Evolutionary conservation across 2,113 vertebrate genomes (phyloP), one percentile per base, ranked within the genome.

Genomic region (Pseudonaja textilis): DNA sequence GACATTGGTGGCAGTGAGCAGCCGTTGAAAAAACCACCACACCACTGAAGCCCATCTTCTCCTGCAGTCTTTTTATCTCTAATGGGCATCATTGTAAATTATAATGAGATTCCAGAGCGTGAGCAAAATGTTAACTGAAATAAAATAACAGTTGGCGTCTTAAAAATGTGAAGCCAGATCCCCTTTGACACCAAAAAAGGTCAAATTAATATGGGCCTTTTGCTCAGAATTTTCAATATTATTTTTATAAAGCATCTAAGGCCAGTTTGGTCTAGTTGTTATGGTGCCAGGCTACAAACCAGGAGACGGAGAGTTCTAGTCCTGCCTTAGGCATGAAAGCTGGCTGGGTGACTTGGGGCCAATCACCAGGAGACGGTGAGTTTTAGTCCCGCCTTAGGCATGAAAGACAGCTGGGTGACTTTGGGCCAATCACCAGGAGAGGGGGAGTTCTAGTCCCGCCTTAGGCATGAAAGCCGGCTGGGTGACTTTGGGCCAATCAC

Each of bases 101-200:
- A 95, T 96, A 97, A 96, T 96, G 91, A 92, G 96, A 96, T 91
- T 95, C 87, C 61, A 47, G 86, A 93, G 26, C 95, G 86, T 97
- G 96, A 96, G 95, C 93, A 64, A 96, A 96, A 97, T 97, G 8
- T 87, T 96, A 97, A 98, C 95, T 90, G 93, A 92, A 94, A 94
- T 92, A 93, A 92, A 94, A 95, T 92, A 93, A 94, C 20, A 61
- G 89, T 95, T 93, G 85, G 87, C 91, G 92, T 94, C 92, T 91
- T 94, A 91, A 93, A 94, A 96, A 96, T 93, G 90, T 23, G 85
- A 61, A 85, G 54, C 29, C 29, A 54, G 57, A 64, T 54, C 20
- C 11, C 11, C 26, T 12, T 64, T 64, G 61, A 64, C 26, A 14
- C 10, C 4, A 25, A 14, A 59, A 57, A n/a, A 64, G 26, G 61